Conservation (phyloP, 1,140 invertebrate species). For the Sitodiplosis mosellana region DNA sequence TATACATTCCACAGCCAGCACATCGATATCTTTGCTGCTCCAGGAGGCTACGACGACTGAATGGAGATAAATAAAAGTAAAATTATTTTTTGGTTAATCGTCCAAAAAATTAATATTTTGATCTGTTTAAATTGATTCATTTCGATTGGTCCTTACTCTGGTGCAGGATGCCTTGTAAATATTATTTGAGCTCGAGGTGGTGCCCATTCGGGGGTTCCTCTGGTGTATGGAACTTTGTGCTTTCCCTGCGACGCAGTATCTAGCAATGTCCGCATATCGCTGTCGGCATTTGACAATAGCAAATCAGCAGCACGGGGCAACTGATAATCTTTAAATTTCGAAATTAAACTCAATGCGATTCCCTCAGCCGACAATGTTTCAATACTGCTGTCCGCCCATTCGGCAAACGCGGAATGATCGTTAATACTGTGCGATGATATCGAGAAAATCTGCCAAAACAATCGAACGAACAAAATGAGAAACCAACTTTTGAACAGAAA, state of each 20-base stretch:
- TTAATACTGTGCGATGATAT: background rate
- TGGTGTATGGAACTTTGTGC: constrained; percentile 23
- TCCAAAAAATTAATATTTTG: background rate
- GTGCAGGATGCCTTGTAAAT: constrained; percentile 52
- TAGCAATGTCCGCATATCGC: too few relatives aligned
- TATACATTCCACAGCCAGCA: constrained; percentile 70
- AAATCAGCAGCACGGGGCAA: constrained; percentile 58
- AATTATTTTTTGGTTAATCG: constrained; percentile 1
- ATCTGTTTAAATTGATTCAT: background rate
- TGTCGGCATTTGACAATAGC: constrained; percentile 33
- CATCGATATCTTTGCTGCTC: constrained; percentile 65
- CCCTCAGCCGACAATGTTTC: constrained; percentile 46
- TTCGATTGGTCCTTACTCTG: constrained; percentile 34
- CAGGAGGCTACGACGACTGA: constrained; percentile 42
- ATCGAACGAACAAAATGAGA: too few relatives aligned
- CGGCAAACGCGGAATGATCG: constrained; percentile 8
- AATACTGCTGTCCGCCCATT: constrained; percentile 4
- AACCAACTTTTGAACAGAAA: too few relatives aligned
- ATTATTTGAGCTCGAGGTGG: constrained; percentile 72
- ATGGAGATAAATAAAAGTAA: constrained; percentile 18
- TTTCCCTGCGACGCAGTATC: constrained; percentile 28
- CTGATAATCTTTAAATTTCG: constrained; percentile 57
- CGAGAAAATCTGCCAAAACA: background rate
- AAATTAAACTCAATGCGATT: constrained; percentile 57
- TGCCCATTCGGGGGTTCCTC: constrained; percentile 68